Percentiles rank a stretch among this genome's conserved stretches.
Evolutionary conservation across 1,140 invertebrate species (phyloP).

Genomic region (Galendromus occidentalis): DNA sequence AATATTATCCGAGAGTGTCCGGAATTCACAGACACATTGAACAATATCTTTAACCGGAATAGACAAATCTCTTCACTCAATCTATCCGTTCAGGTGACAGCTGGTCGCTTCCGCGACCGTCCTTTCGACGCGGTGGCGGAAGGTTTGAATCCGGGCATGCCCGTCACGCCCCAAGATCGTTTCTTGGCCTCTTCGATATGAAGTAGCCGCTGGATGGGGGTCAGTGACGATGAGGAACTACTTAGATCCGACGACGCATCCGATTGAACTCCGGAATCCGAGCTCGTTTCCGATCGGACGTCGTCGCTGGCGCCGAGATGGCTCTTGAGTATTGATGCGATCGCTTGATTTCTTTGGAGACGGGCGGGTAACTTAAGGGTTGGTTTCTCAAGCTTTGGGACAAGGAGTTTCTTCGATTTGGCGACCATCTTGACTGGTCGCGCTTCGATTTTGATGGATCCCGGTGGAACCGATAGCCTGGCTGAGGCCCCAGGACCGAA

Average conservation of each 20-base stretch:
- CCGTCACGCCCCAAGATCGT: not conserved
- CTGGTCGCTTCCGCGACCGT: too few species aligned
- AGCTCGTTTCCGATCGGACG: not conserved
- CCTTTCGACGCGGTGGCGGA: not conserved
- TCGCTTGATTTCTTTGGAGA: not conserved
- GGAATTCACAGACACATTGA: too few species aligned
- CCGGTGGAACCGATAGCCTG: not conserved
- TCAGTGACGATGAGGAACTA: not conserved
- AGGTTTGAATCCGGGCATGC: conserved; percentile 5
- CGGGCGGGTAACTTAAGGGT: not conserved
- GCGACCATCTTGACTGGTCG: not conserved
- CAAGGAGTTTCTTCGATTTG: too few species aligned
- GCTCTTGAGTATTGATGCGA: not conserved
- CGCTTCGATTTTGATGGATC: not conserved
- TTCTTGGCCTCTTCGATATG: conserved; percentile 2
- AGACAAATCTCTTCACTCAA: too few species aligned
- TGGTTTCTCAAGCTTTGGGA: too few species aligned
- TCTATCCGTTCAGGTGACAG: too few species aligned
- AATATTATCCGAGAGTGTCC: too few species aligned
- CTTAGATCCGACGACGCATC: not conserved
- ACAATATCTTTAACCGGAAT: too few species aligned
- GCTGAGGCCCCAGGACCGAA: not conserved
- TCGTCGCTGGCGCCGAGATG: not conserved
- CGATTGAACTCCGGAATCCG: not conserved
- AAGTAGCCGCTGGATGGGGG: not conserved